Evolutionary conservation across 2,888 invertebrate species (phyloP), one percentile per base, ranked within the genome.

Genomic region (Drosophila prolongata): DNA sequence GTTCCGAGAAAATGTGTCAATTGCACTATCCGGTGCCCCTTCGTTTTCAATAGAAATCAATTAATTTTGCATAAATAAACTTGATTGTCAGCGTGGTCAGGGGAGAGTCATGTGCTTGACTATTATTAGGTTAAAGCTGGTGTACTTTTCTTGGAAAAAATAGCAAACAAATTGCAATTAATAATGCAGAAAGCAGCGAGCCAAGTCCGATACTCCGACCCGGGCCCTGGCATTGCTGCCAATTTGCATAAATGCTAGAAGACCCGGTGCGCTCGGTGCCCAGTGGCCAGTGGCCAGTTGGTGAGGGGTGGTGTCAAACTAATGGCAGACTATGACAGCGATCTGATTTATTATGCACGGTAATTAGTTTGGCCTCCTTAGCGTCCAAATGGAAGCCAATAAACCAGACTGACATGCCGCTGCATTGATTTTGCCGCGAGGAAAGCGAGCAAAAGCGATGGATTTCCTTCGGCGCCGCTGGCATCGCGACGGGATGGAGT

Each of bases 311-410:
- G 70, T 76, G 79, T 80, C 81, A 81, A 74, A 67, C 80, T 78
- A 84, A 80, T 88, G 77, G 81, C 75, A 77, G 78, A 77, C 77
- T 85, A 83, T 85, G 85, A 87, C 87, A 85, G 83, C 50, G 56
- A 74, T 60, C 78, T 85, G 87, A 85, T 85, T 85, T 85, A 85
- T 85, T 83, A 85, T 85, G 80, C 76, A 73, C 67, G 72, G 83
- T 82, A 85, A 85, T 85, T 85, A 85, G 86, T 87, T 85, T 85
- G 87, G 78, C 85, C 87, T 83, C 78, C 57, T 84, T 87, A 82
- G 77, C 80, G 67, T 52, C 71, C 37, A 59, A 69, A 61, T 62
- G 72, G 52, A 68, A 64, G 78, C 64, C 61, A 77, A 70, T 62
- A 80, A 74, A 61, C 74, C 81, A 61, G 75, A 67, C 65, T 66